phyloP scores from a whole-genome alignment of 2,797 vertebrate species.

The Garrulus glandarius region DNA sequence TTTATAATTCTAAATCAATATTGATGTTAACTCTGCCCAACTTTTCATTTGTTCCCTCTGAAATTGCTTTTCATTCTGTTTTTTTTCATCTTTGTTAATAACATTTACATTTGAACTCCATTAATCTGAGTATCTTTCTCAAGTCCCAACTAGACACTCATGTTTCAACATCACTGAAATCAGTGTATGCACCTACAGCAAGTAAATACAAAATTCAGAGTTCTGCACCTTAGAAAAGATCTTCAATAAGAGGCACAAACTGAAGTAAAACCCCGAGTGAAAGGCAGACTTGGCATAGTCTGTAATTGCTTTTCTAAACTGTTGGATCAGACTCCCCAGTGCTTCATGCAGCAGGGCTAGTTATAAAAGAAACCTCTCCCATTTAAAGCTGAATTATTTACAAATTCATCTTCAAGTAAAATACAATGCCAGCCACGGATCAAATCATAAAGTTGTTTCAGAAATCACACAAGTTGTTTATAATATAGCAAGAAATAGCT shows the following conservation, averaged over 20 bases:
- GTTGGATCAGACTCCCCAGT: constrained; percentile 27
- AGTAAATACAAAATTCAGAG: neutral
- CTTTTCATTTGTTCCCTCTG: neutral
- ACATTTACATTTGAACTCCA: constrained; percentile 8
- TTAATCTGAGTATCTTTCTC: constrained; percentile 22
- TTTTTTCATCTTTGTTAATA: neutral
- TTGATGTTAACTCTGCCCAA: neutral
- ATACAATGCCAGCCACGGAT: neutral
- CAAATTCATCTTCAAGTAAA: neutral
- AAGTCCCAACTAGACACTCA: neutral
- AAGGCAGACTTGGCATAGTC: constrained; percentile 11
- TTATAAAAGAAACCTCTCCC: neutral
- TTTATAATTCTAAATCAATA: neutral
- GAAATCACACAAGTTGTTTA: neutral
- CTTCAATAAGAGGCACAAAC: constrained; percentile 33
- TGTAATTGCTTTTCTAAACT: constrained; percentile 56
- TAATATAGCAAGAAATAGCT: neutral
- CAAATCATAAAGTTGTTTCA: neutral
- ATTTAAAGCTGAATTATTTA: neutral
- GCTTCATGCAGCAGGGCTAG: constrained; percentile 18
- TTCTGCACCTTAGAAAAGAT: constrained; percentile 32
- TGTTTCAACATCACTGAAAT: constrained; percentile 3
- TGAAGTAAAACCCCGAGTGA: constrained; percentile 20
- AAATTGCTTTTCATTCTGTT: constrained; percentile 4
- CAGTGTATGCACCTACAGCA: neutral